Evolutionary conservation across 2,113 vertebrate genomes (phyloP).

Genomic region (Loxodonta africana): DNA sequence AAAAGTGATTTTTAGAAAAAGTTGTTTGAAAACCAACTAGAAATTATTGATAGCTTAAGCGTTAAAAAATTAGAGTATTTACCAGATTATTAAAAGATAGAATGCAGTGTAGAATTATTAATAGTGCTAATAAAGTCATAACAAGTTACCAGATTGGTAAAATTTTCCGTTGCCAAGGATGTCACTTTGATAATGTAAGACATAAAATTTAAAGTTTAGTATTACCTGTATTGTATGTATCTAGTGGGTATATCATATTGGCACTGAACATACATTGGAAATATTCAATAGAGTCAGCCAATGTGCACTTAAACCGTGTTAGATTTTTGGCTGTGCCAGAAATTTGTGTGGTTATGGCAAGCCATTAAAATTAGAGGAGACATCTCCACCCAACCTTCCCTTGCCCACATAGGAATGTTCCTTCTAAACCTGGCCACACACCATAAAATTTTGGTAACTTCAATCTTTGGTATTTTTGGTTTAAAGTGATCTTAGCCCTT

Average conservation of each 20-base stretch:
- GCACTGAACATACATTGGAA: conserved; percentile 33
- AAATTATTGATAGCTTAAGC: conserved; percentile 52
- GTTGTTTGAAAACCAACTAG: conserved; percentile 64
- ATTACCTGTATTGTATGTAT: conserved; percentile 70
- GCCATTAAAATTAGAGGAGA: conserved; percentile 36
- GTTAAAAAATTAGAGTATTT: conserved; percentile 57
- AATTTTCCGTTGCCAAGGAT: conserved; percentile 78
- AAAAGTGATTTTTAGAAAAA: conserved; percentile 69
- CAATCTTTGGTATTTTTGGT: conserved; percentile 71
- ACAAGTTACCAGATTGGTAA: conserved; percentile 63
- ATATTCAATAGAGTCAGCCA: conserved; percentile 1
- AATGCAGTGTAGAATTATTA: conserved; percentile 60
- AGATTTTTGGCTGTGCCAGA: conserved; percentile 22
- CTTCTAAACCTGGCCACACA: conserved; percentile 43
- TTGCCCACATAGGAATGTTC: conserved; percentile 5
- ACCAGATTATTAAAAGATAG: conserved; percentile 57
- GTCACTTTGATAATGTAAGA: conserved; percentile 66
- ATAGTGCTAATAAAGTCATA: conserved; percentile 60
- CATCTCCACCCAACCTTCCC: neutral
- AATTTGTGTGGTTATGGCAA: conserved; percentile 58
- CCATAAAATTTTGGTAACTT: conserved; percentile 38
- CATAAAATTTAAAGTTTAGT: conserved; percentile 69
- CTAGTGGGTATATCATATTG: conserved; percentile 59
- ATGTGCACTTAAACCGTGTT: conserved; percentile 20
- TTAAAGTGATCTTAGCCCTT: conserved; percentile 18